Conservation (phyloP, 2,888 invertebrate species). For the Pasiphila rectangulata region DNA sequence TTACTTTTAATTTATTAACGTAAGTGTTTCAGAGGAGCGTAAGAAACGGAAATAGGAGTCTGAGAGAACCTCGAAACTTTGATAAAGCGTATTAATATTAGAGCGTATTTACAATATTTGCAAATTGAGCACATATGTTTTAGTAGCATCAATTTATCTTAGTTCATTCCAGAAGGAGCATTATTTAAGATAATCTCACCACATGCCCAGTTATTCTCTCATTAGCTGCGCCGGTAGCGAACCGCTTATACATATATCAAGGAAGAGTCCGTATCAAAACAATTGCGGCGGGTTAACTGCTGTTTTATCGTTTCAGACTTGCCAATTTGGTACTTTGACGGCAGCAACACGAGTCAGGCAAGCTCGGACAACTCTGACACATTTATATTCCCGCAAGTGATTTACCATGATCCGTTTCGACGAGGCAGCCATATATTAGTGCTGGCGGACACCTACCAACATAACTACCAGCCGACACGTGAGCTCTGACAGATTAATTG, state of each 20-base stretch:
- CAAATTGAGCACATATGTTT: too few relatives aligned
- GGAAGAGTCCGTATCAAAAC: constrained; percentile 13
- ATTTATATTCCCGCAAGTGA: constrained; percentile 86
- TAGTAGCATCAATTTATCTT: neutral
- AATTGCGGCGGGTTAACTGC: constrained; percentile 13
- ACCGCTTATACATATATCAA: constrained; percentile 9
- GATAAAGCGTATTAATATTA: too few relatives aligned
- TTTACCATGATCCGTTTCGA: constrained; percentile 91
- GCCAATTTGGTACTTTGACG: constrained; percentile 89
- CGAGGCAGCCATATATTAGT: constrained; percentile 87
- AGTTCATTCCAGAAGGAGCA: neutral
- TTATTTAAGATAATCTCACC: neutral
- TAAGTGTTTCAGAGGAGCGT: too few relatives aligned
- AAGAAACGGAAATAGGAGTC: too few relatives aligned
- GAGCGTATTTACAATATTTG: too few relatives aligned
- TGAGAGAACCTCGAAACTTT: too few relatives aligned
- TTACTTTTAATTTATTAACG: too few relatives aligned
- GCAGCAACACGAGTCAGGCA: constrained; percentile 86
- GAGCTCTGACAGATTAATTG: constrained; percentile 31
- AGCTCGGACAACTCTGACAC: constrained; percentile 85
- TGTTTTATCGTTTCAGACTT: constrained; percentile 71
- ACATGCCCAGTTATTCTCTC: neutral
- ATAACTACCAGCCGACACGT: constrained; percentile 79
- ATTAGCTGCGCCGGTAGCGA: neutral
- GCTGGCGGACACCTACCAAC: constrained; percentile 87